phyloP scores from a whole-genome alignment of 2,797 vertebrate species.

The Spatula versicolor region DNA sequence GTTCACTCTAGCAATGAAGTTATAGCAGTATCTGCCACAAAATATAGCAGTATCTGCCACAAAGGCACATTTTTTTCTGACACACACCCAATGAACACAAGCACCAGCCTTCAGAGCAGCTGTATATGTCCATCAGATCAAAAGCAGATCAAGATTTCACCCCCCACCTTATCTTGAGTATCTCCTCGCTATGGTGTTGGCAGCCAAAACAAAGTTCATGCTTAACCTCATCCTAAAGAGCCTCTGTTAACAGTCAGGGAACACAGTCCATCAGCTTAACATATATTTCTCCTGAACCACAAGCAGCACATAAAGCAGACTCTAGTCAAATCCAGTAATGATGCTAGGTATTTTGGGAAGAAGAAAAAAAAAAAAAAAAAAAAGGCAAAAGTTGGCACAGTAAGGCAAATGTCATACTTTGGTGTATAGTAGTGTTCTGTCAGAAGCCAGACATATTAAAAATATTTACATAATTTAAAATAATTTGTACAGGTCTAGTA shows the following conservation, averaged over 20 bases:
- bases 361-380: slow-evolving; percentile 35
- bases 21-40: slow-evolving; percentile 56
- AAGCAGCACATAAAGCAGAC: slow-evolving; percentile 61
- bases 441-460: slow-evolving; percentile 78
- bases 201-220: slow-evolving; percentile 29
- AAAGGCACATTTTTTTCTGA: background rate
- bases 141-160: slow-evolving; percentile 59
- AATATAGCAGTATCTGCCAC: slow-evolving; percentile 52
- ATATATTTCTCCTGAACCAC: slow-evolving; percentile 33
- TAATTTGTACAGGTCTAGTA: slow-evolving; percentile 78
- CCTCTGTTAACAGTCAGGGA: background rate
- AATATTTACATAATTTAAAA: slow-evolving; percentile 82
- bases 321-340: slow-evolving; percentile 65
- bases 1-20: slow-evolving; percentile 26
- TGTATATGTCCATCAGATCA: slow-evolving; percentile 40
- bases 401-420: slow-evolving; percentile 58
- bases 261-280: background rate
- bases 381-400: slow-evolving; percentile 54
- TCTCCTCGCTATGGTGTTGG: slow-evolving; percentile 40
- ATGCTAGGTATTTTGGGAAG: slow-evolving; percentile 68
- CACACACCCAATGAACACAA: background rate
- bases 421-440: slow-evolving; percentile 73
- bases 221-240: slow-evolving; percentile 47
- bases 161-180: slow-evolving; percentile 19
- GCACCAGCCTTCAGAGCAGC: slow-evolving; percentile 59